Evolutionary conservation across 2,888 invertebrate genomes (phyloP).

Genomic region (Cheiracanthium punctorium): DNA sequence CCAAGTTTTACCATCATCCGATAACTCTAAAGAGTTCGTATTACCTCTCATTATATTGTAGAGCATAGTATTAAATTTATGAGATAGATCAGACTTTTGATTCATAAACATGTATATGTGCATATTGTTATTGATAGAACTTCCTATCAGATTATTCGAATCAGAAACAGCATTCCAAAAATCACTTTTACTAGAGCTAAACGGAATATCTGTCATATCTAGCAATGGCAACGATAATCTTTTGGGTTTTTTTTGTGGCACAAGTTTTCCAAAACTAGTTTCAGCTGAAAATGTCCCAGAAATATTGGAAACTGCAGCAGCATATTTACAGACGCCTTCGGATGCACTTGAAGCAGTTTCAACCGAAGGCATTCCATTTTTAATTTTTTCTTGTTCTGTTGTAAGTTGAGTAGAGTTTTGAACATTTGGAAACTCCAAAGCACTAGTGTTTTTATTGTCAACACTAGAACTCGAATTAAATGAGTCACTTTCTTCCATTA

Average conservation of each 20-base stretch:
- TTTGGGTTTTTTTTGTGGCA: conserved; percentile 2
- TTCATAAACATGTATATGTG: conserved; percentile 35
- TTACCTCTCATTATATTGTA: conserved; percentile 35
- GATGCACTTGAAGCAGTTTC: neutral
- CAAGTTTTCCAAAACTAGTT: neutral
- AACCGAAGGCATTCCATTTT: neutral
- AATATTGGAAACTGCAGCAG: neutral
- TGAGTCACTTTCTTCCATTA: conserved; percentile 40
- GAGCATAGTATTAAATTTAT: conserved; percentile 33
- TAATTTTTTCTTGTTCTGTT: neutral
- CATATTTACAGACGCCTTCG: neutral
- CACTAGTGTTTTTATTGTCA: neutral
- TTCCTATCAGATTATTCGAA: neutral
- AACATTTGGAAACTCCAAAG: neutral
- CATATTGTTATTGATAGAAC: neutral
- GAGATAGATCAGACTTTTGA: conserved; percentile 16
- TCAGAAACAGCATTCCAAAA: neutral
- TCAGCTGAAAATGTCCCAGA: conserved; percentile 5
- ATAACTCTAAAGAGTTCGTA: conserved; percentile 38
- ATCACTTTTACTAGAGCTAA: neutral
- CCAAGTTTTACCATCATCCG: conserved; percentile 24
- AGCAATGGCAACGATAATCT: conserved; percentile 5
- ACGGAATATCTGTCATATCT: conserved; percentile 21
- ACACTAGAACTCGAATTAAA: neutral
- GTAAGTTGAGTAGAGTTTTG: neutral